phyloP scores from a whole-genome alignment of 2,888 invertebrate genomes.

The Geotrupes spiniger region DNA sequence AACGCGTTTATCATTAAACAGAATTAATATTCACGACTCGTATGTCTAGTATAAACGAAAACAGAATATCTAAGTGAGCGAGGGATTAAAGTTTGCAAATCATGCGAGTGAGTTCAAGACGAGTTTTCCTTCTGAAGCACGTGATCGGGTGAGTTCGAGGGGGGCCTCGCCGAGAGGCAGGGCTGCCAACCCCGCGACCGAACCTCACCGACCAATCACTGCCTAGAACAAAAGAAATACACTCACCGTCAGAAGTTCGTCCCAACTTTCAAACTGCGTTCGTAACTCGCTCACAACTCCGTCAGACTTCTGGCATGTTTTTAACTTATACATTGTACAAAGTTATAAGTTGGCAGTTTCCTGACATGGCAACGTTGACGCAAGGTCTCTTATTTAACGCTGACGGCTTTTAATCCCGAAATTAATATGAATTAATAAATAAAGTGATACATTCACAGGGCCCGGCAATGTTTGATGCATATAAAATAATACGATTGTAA shows the following conservation, averaged over 20 bases:
- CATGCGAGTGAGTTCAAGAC: conserved; percentile 26
- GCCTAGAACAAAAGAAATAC: conserved; percentile 53
- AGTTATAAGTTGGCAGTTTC: conserved; percentile 26
- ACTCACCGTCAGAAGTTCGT: conserved; percentile 42
- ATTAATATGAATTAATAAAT: conserved; percentile 15
- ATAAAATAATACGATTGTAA: too few species aligned
- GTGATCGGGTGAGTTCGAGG: conserved; percentile 32
- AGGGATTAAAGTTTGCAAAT: conserved; percentile 28
- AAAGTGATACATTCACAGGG: neutral
- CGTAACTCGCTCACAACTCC: conserved; percentile 17
- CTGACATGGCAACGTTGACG: conserved; percentile 15
- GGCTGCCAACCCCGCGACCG: conserved; percentile 43
- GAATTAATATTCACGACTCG: conserved; percentile 9
- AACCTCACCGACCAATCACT: conserved; percentile 51
- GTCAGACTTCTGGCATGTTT: conserved; percentile 24
- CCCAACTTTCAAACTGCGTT: conserved; percentile 24
- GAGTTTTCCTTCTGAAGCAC: conserved; percentile 29
- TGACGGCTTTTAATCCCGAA: conserved; percentile 18
- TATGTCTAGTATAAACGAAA: conserved; percentile 21
- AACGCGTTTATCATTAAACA: conserved; percentile 1
- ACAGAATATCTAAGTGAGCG: conserved; percentile 22
- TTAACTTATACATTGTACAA: conserved; percentile 28
- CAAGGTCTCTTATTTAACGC: conserved; percentile 15
- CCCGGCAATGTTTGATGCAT: too few species aligned
- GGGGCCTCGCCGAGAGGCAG: conserved; percentile 25